Evolutionary conservation across 2,888 invertebrate genomes (phyloP).

Genomic region (Orthonychiurus folsomi): DNA sequence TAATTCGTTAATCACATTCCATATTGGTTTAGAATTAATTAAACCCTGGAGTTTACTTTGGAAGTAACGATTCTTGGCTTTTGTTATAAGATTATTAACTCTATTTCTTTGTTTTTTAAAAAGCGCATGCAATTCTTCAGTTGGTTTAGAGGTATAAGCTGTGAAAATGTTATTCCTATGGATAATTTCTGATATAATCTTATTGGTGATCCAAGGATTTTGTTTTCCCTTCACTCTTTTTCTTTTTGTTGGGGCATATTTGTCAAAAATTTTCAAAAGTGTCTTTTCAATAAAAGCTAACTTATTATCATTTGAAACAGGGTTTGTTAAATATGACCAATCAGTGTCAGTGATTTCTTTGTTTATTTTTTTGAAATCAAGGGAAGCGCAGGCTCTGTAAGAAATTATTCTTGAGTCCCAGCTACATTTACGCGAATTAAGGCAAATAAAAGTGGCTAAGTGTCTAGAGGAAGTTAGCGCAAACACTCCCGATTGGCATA

Average conservation of each 20-base stretch:
- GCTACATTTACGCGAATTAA: not conserved
- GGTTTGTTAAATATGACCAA: not conserved
- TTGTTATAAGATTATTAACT: not conserved
- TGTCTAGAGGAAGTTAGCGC: not conserved
- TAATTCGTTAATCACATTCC: not conserved
- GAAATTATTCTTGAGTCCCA: not conserved
- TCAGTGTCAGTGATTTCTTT: not conserved
- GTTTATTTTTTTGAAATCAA: not conserved
- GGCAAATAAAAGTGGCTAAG: not conserved
- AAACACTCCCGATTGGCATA: not conserved
- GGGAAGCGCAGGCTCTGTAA: not conserved
- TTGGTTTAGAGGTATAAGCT: not conserved
- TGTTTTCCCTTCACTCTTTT: not conserved
- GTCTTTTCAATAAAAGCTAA: not conserved
- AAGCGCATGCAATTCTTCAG: not conserved
- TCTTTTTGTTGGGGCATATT: not conserved
- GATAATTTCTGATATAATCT: too few species aligned
- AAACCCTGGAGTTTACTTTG: not conserved
- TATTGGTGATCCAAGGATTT: not conserved
- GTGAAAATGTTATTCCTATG: too few species aligned
- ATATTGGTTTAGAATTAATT: not conserved
- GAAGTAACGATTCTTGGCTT: not conserved
- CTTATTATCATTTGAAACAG: not conserved
- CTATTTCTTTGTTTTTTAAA: not conserved
- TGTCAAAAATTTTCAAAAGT: not conserved